Conservation (phyloP, 2,888 invertebrate genomes). For the Sarcophaga rosellei region DNA sequence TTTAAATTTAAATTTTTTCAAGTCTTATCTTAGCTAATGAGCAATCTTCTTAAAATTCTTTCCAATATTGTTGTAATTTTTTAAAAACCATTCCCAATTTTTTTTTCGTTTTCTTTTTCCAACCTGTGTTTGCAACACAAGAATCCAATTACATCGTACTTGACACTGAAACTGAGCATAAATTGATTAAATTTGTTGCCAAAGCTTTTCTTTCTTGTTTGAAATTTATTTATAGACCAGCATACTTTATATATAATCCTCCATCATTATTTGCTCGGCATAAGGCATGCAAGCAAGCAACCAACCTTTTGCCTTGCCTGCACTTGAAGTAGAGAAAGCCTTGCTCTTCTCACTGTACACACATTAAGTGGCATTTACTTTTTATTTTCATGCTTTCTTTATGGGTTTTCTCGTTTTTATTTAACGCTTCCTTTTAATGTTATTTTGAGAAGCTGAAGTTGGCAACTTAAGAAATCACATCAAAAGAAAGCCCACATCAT, state of each 20-base stretch:
- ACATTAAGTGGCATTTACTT: slow-evolving; percentile 78
- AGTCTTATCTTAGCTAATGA: too few relatives aligned
- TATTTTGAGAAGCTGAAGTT: slow-evolving; percentile 58
- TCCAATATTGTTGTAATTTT: background rate
- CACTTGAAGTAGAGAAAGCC: slow-evolving; percentile 47
- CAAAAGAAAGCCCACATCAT: slow-evolving; percentile 48
- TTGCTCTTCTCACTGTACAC: slow-evolving; percentile 50
- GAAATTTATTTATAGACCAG: slow-evolving; percentile 48
- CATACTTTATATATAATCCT: slow-evolving; percentile 9
- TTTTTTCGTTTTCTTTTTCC: background rate
- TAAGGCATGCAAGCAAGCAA: background rate
- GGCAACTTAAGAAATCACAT: slow-evolving; percentile 64
- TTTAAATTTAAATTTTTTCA: too few relatives aligned
- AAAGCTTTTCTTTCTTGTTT: background rate
- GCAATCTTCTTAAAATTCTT: too few relatives aligned
- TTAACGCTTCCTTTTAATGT: slow-evolving; percentile 76
- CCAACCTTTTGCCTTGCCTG: slow-evolving; percentile 26
- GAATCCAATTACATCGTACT: slow-evolving; percentile 64
- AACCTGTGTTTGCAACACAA: background rate
- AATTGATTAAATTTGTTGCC: slow-evolving; percentile 63
- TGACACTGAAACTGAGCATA: slow-evolving; percentile 64
- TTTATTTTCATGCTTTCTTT: slow-evolving; percentile 16
- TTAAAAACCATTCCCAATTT: background rate
- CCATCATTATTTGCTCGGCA: slow-evolving; percentile 29
- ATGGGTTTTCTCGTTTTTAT: slow-evolving; percentile 73